Evolutionary conservation across 1,140 invertebrate genomes (phyloP).

Genomic region (Saccostrea glomerata): DNA sequence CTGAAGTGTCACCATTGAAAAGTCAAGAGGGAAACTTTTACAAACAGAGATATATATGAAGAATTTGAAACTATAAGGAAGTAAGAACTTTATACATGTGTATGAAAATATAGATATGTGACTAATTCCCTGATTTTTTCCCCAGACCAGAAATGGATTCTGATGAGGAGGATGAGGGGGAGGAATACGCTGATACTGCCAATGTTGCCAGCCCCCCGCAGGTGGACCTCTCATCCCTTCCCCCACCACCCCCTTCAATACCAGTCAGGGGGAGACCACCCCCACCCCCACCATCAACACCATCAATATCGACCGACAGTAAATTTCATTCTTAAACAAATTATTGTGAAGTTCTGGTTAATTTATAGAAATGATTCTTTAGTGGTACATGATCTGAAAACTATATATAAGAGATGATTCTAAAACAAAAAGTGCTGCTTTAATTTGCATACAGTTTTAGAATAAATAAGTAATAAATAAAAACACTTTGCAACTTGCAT

Average conservation of each 20-base stretch:
- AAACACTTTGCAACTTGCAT: not conserved
- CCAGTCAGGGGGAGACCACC: slow-evolving; percentile 10
- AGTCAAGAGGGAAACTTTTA: not conserved
- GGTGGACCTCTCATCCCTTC: not conserved
- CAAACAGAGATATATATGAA: not conserved
- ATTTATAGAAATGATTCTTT: not conserved
- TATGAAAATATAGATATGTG: not conserved
- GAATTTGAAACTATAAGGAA: not conserved
- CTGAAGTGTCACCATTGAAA: not conserved
- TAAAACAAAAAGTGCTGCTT: no score
- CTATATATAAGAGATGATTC: no score
- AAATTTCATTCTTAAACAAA: not conserved
- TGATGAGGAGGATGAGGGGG: slow-evolving; percentile 30
- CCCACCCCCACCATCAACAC: slow-evolving; percentile 2
- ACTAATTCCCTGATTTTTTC: not conserved
- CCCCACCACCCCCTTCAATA: slow-evolving; percentile 10
- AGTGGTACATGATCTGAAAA: no score
- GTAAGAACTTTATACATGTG: not conserved
- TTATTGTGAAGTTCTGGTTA: not conserved
- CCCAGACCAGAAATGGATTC: slow-evolving; percentile 37
- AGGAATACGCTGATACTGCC: slow-evolving; percentile 30
- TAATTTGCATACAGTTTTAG: no score
- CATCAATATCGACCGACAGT: not conserved
- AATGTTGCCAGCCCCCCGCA: not conserved
- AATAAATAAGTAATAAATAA: no score